Percentiles rank a stretch among this genome's conserved stretches.
These are phyloP conservation scores for Lacerta viridis DNA, from an alignment of 2,797 vertebrate species.

Conservation along the genomic window DNA sequence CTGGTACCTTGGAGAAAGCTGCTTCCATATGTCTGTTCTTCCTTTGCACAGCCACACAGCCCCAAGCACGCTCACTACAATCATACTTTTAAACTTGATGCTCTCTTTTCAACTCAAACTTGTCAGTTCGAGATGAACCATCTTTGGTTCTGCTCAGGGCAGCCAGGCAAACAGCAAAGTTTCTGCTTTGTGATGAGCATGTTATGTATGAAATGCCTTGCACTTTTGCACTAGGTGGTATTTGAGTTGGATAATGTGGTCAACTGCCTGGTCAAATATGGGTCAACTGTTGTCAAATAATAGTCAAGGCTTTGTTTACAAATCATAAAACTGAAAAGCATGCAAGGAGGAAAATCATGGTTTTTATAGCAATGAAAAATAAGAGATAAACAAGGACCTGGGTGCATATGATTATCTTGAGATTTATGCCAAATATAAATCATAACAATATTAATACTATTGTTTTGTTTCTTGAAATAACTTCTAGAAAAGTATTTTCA, in stretches of 20 bases:
- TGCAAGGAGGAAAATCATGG: background rate
- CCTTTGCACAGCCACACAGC: conserved; percentile 15
- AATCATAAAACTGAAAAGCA: background rate
- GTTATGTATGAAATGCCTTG: too few relatives aligned
- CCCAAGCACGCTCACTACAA: conserved; percentile 34
- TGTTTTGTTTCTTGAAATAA: background rate
- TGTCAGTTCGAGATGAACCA: conserved; percentile 44
- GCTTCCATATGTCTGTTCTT: conserved; percentile 78
- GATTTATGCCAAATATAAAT: background rate
- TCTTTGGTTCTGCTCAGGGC: conserved; percentile 16
- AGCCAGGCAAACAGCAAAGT: background rate
- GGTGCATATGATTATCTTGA: too few relatives aligned
- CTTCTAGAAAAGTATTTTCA: background rate
- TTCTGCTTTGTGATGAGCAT: background rate
- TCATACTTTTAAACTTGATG: conserved; percentile 22
- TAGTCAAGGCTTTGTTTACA: background rate
- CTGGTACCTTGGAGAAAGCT: conserved; percentile 76
- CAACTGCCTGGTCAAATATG: background rate
- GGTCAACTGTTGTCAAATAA: background rate
- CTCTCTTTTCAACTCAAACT: conserved; percentile 43
- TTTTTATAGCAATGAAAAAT: background rate
- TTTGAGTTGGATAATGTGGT: background rate
- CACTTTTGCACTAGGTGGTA: too few relatives aligned
- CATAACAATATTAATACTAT: background rate
- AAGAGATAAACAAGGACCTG: background rate